phyloP scores from a whole-genome alignment of 2,888 invertebrate genomes.

The Antheraea yamamai region DNA sequence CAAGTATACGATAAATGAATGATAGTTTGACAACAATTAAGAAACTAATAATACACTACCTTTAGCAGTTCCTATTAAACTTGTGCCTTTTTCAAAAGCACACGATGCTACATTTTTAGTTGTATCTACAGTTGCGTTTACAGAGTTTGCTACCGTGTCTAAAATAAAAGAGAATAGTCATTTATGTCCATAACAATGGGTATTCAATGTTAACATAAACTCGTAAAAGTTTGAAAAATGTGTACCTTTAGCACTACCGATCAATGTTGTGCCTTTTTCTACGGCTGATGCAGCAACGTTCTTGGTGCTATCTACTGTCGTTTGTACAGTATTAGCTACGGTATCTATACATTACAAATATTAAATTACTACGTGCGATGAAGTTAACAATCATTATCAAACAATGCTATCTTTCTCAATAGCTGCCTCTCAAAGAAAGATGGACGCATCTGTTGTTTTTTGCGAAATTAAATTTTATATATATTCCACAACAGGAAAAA shows the following conservation, averaged over 20 bases:
- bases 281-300: conserved; percentile 43
- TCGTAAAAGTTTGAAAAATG: background rate
- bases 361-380: background rate
- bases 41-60: conserved; percentile 32
- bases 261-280: conserved; percentile 46
- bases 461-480: no score
- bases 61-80: conserved; percentile 44
- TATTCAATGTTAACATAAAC: background rate
- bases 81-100: conserved; percentile 48
- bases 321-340: conserved; percentile 34
- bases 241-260: conserved; percentile 52
- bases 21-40: background rate
- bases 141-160: conserved; percentile 48
- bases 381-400: background rate
- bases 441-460: no score
- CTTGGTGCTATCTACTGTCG: conserved; percentile 45
- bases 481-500: no score
- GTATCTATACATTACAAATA: conserved; percentile 26
- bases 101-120: conserved; percentile 52
- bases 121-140: conserved; percentile 48
- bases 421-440: no score
- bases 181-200: background rate
- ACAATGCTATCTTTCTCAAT: background rate
- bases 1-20: background rate
- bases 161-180: conserved; percentile 24